phyloP scores from a whole-genome alignment of 2,888 invertebrate genomes.

The Acrobasis repandana region DNA sequence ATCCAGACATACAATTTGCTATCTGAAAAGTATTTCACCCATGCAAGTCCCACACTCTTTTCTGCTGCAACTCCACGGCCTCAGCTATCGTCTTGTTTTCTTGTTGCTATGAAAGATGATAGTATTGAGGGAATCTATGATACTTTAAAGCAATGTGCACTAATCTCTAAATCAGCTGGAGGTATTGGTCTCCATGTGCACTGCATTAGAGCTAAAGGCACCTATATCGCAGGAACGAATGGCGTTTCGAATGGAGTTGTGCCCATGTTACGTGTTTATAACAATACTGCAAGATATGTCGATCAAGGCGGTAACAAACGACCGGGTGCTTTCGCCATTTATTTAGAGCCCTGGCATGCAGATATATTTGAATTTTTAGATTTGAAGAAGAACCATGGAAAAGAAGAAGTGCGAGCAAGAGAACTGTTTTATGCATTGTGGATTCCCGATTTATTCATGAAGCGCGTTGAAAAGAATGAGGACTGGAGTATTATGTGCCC shows the following conservation, averaged over 20 bases:
- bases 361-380: slow-evolving; percentile 98
- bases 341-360: slow-evolving; percentile 99
- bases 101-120: slow-evolving; percentile 96
- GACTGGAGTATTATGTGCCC: slow-evolving; percentile 99
- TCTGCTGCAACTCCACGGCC: slow-evolving; percentile 96
- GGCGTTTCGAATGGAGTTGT: slow-evolving; percentile 97
- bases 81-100: slow-evolving; percentile 97
- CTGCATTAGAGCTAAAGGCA: slow-evolving; percentile 95
- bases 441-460: slow-evolving; percentile 99
- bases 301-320: slow-evolving; percentile 99
- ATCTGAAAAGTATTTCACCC: slow-evolving; percentile 98
- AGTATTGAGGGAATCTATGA: slow-evolving; percentile 98
- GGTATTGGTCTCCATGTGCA: slow-evolving; percentile 98
- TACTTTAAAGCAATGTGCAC: slow-evolving; percentile 95
- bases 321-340: slow-evolving; percentile 98
- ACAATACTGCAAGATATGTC: slow-evolving; percentile 97
- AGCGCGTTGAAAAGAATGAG: slow-evolving; percentile 91
- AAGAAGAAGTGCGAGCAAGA: slow-evolving; percentile 96
- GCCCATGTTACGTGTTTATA: slow-evolving; percentile 97
- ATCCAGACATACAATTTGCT: slow-evolving; percentile 98
- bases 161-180: slow-evolving; percentile 98
- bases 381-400: slow-evolving; percentile 96
- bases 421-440: slow-evolving; percentile 98
- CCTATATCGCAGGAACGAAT: slow-evolving; percentile 96
- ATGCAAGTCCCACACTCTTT: slow-evolving; percentile 98